Evolutionary conservation across 2,113 vertebrate genomes (phyloP), one percentile per base, ranked within the genome.

Genomic region (Paraplagusia blochii): DNA sequence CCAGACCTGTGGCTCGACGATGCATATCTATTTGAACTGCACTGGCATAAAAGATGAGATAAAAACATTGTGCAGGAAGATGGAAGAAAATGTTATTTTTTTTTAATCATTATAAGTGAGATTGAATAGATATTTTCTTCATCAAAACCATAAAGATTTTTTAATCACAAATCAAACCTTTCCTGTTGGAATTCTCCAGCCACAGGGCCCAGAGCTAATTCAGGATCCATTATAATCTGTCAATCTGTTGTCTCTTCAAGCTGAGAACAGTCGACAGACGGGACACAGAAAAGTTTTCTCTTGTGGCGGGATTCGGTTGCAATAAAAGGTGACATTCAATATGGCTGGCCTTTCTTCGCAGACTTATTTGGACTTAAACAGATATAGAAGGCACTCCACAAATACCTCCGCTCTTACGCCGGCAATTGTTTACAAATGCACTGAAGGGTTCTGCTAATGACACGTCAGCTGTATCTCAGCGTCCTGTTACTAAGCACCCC

Each of bases 331-430:
- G 87, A 82, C 57, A 90, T 82, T 74, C 61, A 72, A 89, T 88
- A 84, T 60, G 65, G 58, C 50, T 79, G 76, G 70, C 66, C 59
- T 80, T 64, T 58, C 49, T 73, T 67, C 74, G 61, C 47, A 59
- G 76, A 77, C 90, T 85, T 88, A 87, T 84, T 86, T 75, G 86
- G 84, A 74, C 78, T 54, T 84, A 85, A 82, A 51, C 77, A 90
- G 88, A 88, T 84, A 89, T 88, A 88, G 87, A 62, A 60, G 47
- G 10, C 39, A 49, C 35, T 52, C 65, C 56, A 57, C 22, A 49
- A 75, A 82, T 67, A 8, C 67, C 69, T 38, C 52, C 34, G 42
- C 15, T 50, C 69, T 64, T 55, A 66, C 44, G 63, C 22, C 68
- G 38, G 52, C 44, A 59, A 72, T 67, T 81, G 82, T 76, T 86